phyloP scores from a whole-genome alignment of 2,113 vertebrate species.

The Atractosteus spatula region DNA sequence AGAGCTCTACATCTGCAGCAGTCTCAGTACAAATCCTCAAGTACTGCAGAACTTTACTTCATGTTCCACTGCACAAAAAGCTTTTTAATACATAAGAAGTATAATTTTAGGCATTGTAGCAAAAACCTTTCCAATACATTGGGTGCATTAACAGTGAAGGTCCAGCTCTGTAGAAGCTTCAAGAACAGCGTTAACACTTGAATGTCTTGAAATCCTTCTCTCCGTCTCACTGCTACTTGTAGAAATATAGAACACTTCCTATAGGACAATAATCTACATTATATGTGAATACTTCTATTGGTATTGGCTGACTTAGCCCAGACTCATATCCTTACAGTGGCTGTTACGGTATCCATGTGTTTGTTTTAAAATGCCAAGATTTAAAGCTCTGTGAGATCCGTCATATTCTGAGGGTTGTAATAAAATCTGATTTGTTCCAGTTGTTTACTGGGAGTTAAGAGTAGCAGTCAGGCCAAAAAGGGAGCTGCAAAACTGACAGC shows the following conservation, averaged over 20 bases:
- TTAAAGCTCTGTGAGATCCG: slow-evolving; percentile 53
- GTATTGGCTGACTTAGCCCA: slow-evolving; percentile 9
- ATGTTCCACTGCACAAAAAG: too few relatives aligned
- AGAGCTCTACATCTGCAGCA: too few relatives aligned
- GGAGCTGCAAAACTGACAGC: slow-evolving; percentile 68
- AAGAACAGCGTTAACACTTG: too few relatives aligned
- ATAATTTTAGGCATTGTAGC: too few relatives aligned
- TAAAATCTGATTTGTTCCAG: slow-evolving; percentile 75
- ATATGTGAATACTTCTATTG: neutral
- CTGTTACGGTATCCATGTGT: slow-evolving; percentile 3
- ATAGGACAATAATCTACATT: neutral
- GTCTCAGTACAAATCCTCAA: too few relatives aligned
- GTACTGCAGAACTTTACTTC: too few relatives aligned
- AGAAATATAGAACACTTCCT: neutral
- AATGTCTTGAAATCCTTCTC: too few relatives aligned
- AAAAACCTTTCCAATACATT: too few relatives aligned
- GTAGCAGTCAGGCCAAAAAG: slow-evolving; percentile 60
- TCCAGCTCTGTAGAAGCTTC: too few relatives aligned
- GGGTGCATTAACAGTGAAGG: too few relatives aligned
- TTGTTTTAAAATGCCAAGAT: slow-evolving; percentile 38
- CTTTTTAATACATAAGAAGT: too few relatives aligned
- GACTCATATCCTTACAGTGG: slow-evolving; percentile 18
- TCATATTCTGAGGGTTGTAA: slow-evolving; percentile 61
- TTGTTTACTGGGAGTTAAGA: slow-evolving; percentile 69
- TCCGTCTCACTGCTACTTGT: neutral